Base-by-base conservation (phyloP, 2,888 invertebrate genomes). In the Noctua pronuba region DNA sequence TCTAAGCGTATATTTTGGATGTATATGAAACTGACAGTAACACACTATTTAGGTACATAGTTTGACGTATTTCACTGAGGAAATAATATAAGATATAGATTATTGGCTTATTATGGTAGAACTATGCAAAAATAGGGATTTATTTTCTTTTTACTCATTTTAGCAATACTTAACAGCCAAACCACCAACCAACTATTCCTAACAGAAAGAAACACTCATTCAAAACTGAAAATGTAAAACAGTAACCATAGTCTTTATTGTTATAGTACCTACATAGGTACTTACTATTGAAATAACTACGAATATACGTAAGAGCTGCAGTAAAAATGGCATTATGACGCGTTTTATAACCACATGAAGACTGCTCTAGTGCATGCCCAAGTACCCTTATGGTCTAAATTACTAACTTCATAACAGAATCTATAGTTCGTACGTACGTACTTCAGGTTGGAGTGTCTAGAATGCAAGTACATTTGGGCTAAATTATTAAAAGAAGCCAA, bases 271-370 rank as follows among this genome's bases (percentile, higher is more conserved):
- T 73, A 44, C 18, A 41, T 62, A 73, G 41, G 35, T 72, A 66
- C 21, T 38, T 75, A 58, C 72, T 73, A 71, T 73, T 71, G 67
- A 38, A 73, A 82, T 82, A 86, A 75, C 76, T 64, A 75, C 46
- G 70, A 75, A 58, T 73, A 35, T 41, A 75, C 62, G 86, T 77
- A 35, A 76, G 55, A 73, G 83, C 11, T 68, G 79, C 73, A 60
- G 64, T 86, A 86, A 83, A 86, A 86, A 68, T 68, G 77, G 86
- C 86, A 83, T 83, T 73, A 86, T 73, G 67, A 52, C 60, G 44
- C 41, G 67, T 76, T 83, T 83, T 86, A 83, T 71, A 68, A 31
- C 35, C 83, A 71, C 52, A 82, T 77, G 83, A 77, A 83, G 62
- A 68, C 70, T 21, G 64, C 46, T 44, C 49, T 60, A 83, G 73